Base-by-base conservation (phyloP, 2,888 invertebrate genomes). In the Petrolisthes manimaculis region DNA sequence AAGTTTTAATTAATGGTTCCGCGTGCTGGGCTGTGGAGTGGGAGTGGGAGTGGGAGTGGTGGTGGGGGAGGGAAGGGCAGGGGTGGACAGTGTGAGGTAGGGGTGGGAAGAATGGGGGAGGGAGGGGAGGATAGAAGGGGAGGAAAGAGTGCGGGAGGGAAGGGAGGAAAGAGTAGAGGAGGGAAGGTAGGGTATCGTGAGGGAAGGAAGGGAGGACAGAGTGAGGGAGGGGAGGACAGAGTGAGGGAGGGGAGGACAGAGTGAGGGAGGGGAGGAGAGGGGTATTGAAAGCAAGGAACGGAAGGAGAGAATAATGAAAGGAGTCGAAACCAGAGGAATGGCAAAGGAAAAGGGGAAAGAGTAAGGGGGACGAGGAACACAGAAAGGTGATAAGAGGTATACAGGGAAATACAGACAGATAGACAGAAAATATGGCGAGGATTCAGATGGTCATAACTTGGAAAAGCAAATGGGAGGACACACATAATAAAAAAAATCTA, bases 1-100 rank as follows among this genome's bases (percentile, higher is more conserved):
- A 77, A 77, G 77, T 37, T 77, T 71, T 71, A 71, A 71, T 71
- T 71, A 71, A 71, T 71, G 71, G 71, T 71, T 71, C 71, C 71
- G 71, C 71, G 71, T 71, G n/a, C 71, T 18, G 21, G 71, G 71
- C 71, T n/a, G 53, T 54, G 53, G 12, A 18, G 79, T n/a, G 53
- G 79, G 3, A n/a, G 37, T 14, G 79, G 21, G 4, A 14, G 56
- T 0, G 9, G 0, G 5, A 1, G 67, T 3, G 81, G 37, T 61
- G 67, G 81, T 55, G 54, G 24, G 54, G 56, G 55, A 2, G 18
- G 18, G n/a, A n/a, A n/a, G n/a, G n/a, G n/a, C n/a, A n/a, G n/a
- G 9, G 61, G 12, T 61, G 61, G 12, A 14, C 9, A 61, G 18
- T 12, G 61, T 9, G 61, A 18, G 18, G 61, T 9, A 61, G 61